Base-by-base conservation (phyloP, 30 jellyfish, hydroid and myxozoan species). In the Aurelia aurita region DNA sequence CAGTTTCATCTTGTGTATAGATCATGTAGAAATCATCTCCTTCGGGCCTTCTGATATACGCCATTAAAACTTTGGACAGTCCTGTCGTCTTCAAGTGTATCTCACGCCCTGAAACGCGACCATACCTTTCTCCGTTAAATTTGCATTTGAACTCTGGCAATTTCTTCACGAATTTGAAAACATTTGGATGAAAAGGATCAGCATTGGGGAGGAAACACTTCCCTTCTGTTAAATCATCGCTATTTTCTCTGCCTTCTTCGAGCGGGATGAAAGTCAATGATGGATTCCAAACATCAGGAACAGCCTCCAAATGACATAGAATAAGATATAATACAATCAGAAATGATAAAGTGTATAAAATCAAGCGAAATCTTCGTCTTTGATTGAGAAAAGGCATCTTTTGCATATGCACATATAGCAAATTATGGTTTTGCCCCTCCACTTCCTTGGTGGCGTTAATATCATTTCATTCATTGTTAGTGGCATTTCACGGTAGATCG, bases 161-260 rank as follows among this genome's bases (percentile, higher is more conserved):
- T 25, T 72, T 72, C 2, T 32, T 53, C 22, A 72, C 71, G 15
- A 39, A 47, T 72, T 47, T 21, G 72, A 72, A 45, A 45, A 55
- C 84, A 72, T 43, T 49, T 1, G 39, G 71, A 12, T 69, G 27
- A 72, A 72, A 72, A 39, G 84, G 84, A 72, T 72, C 84, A 11
- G 47, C 58, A 19, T 6, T n/a, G 13, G 84, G 84, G 22, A 72
- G 2, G 49, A 72, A 16, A 58, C 84, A 72, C 13, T 47, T 72
- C 3, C 54, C 26, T 10, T 72, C 69, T 7, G 35, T 31, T 20
- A 44, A n/a, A n/a, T n/a, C 19, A 16, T 72, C 84, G 21, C 71
- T 46, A 13, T 39, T 44, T 3, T 72, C 84, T 11, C 21, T 20
- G 51, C 84, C 84, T 12, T 57, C 84, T 13, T 72, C 84, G 9